Conservation (phyloP, 2,797 vertebrate species). For the Sebastes hopkinsi region DNA sequence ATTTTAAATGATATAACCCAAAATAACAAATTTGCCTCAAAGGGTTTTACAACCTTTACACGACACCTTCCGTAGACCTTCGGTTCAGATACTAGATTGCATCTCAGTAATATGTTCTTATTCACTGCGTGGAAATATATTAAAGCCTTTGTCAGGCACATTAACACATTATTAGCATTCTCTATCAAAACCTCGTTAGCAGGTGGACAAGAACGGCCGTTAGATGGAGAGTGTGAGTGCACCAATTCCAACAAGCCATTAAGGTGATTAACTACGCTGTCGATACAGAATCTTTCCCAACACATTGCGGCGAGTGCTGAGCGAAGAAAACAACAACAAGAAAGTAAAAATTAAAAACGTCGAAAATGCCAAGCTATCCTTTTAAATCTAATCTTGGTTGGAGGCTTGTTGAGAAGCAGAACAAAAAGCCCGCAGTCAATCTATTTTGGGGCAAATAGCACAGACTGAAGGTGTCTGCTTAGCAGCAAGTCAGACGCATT, state of each 20-base stretch:
- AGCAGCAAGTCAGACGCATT: conserved; percentile 39
- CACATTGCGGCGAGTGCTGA: background rate
- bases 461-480: conserved; percentile 54
- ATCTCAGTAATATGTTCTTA: background rate
- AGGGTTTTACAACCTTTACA: background rate
- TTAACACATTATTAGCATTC: conserved; percentile 30
- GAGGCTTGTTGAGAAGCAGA: conserved; percentile 32
- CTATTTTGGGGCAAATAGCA: conserved; percentile 54
- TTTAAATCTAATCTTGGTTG: conserved; percentile 43
- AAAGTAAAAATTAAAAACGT: conserved; percentile 28
- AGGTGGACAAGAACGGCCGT: conserved; percentile 10
- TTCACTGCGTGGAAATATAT: background rate
- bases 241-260: conserved; percentile 19
- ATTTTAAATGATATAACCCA: background rate
- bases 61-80: background rate
- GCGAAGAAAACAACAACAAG: conserved; percentile 11
- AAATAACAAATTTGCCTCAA: background rate
- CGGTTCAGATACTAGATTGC: background rate
- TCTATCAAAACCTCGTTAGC: conserved; percentile 46
- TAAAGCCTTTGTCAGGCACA: background rate
- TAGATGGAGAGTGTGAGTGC: background rate
- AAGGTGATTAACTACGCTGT: conserved; percentile 39
- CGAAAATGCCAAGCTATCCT: conserved; percentile 32
- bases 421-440: conserved; percentile 36
- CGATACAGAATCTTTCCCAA: conserved; percentile 14